These are phyloP conservation scores for Eciton burchellii DNA, from an alignment of 1,140 invertebrate genomes.

Conservation along the genomic window DNA sequence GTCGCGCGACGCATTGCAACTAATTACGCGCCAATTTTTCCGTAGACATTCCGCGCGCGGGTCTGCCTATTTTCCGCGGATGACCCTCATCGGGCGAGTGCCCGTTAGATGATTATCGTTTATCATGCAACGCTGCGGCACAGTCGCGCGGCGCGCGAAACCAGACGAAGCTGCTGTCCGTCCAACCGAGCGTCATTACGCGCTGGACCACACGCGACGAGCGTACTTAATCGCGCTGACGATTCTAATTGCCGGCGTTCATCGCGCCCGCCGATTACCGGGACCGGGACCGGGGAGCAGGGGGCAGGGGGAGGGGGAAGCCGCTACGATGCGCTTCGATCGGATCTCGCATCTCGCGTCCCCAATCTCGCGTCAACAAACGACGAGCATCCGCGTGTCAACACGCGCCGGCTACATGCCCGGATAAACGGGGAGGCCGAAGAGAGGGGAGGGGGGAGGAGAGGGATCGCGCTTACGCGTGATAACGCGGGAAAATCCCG, in stretches of 20 bases:
- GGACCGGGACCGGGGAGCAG: too few relatives aligned
- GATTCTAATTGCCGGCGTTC: constrained; percentile 21
- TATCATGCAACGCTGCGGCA: neutral
- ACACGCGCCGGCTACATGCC: neutral
- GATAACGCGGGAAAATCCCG: neutral
- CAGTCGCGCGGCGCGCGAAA: neutral
- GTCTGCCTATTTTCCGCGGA: neutral
- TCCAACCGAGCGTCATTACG: constrained; percentile 13
- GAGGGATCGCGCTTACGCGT: too few relatives aligned
- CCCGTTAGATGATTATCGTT: constrained; percentile 24
- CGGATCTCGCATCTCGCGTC: neutral
- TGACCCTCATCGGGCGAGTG: neutral
- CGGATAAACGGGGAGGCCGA: constrained; percentile 23
- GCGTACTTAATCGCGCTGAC: constrained; percentile 40
- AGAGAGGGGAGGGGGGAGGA: too few relatives aligned
- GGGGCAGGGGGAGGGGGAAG: too few relatives aligned
- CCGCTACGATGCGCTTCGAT: constrained; percentile 12
- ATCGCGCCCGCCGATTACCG: constrained; percentile 5
- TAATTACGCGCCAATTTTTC: neutral
- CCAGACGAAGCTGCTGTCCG: constrained; percentile 39
- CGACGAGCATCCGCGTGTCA: constrained; percentile 32
- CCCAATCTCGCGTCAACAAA: neutral
- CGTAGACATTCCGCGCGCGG: neutral
- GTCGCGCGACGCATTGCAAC: neutral
- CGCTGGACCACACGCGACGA: constrained; percentile 6